phyloP scores from a whole-genome alignment of 2,888 invertebrate genomes.

The Dynastes tityus region DNA sequence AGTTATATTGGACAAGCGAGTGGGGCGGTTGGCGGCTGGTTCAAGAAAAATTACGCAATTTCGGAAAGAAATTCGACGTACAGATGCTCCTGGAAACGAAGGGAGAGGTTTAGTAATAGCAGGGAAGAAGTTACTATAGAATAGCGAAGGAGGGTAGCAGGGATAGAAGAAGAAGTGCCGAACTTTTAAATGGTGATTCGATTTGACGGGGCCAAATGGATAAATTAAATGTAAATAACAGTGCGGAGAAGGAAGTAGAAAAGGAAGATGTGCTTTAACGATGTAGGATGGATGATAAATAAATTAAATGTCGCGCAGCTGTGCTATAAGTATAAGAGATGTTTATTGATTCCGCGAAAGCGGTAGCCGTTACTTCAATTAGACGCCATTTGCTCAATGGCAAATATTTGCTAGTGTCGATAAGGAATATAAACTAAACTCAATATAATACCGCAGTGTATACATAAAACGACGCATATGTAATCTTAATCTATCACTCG shows the following conservation, averaged over 20 bases:
- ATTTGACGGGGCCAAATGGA: slow-evolving; percentile 36
- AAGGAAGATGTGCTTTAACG: background rate
- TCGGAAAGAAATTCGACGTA: slow-evolving; percentile 45
- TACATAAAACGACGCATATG: too few relatives aligned
- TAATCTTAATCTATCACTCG: too few relatives aligned
- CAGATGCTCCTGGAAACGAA: slow-evolving; percentile 21
- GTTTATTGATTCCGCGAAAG: too few relatives aligned
- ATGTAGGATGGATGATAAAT: too few relatives aligned
- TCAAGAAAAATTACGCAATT: slow-evolving; percentile 44
- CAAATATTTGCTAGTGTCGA: too few relatives aligned
- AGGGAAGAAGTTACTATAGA: background rate
- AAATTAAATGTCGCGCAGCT: too few relatives aligned
- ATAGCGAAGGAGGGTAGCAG: background rate
- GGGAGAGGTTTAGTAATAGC: background rate
- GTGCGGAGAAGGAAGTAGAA: background rate
- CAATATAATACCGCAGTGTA: too few relatives aligned
- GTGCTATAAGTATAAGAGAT: too few relatives aligned
- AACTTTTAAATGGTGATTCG: slow-evolving; percentile 45
- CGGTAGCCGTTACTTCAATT: too few relatives aligned
- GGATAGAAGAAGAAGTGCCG: slow-evolving; percentile 13
- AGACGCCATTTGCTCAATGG: too few relatives aligned
- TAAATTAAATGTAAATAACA: slow-evolving; percentile 46
- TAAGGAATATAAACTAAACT: too few relatives aligned
- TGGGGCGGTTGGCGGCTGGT: slow-evolving; percentile 18
- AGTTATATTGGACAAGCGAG: slow-evolving; percentile 43